A percentile compares a stretch with the other conserved stretches of the same genome.
Conservation (phyloP, 2,797 vertebrate species). For the Delichon dasypus region DNA sequence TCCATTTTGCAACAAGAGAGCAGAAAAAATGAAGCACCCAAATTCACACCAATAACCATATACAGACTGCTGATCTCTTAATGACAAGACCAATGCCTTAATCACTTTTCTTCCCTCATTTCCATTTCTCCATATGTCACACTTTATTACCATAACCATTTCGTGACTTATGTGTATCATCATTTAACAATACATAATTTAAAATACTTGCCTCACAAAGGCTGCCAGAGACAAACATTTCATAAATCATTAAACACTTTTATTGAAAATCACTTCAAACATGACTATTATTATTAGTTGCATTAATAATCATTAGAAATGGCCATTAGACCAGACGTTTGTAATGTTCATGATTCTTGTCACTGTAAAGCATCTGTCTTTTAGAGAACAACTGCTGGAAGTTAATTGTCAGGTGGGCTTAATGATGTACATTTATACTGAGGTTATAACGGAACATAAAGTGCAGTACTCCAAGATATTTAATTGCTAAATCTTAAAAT, state of each 20-base stretch:
- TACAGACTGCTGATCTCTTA: background rate
- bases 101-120: constrained; percentile 2
- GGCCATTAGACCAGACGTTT: background rate
- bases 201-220: background rate
- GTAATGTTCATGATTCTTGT: background rate
- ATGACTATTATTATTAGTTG: background rate
- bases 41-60: background rate
- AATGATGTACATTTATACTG: background rate
- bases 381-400: constrained; percentile 1
- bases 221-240: background rate
- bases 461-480: background rate
- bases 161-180: background rate
- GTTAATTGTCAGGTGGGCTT: background rate
- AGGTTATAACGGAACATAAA: background rate
- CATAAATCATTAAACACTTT: constrained; percentile 21
- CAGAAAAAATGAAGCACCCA: background rate
- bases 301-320: constrained; percentile 44
- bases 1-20: background rate
- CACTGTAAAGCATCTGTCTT: constrained; percentile 3
- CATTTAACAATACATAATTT: constrained; percentile 13
- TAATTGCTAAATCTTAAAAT: background rate
- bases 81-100: background rate
- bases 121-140: background rate
- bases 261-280: constrained; percentile 28
- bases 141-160: constrained; percentile 1